These are phyloP conservation scores for Polia nebulosa DNA, from an alignment of 2,888 invertebrate genomes.

Conservation along the genomic window DNA sequence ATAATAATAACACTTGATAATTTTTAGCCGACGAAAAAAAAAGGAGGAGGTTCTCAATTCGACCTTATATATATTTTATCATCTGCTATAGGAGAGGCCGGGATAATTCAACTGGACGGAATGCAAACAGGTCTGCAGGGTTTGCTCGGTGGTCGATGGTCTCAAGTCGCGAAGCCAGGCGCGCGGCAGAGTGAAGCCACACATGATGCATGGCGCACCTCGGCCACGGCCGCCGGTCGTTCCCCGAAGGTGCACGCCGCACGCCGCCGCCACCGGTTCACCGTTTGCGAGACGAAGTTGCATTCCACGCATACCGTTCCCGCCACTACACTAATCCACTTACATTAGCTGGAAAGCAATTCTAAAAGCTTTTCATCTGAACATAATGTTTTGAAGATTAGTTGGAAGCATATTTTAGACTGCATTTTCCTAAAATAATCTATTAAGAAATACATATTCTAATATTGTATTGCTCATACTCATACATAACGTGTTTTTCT, in stretches of 20 bases:
- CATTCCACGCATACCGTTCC: slow-evolving; percentile 83
- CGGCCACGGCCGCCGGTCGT: slow-evolving; percentile 79
- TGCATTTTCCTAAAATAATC: slow-evolving; percentile 24
- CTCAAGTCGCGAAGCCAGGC: slow-evolving; percentile 9
- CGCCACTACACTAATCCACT: slow-evolving; percentile 65
- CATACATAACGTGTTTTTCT: slow-evolving; percentile 7
- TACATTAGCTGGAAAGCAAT: slow-evolving; percentile 52
- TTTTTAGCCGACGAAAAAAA: too few species aligned
- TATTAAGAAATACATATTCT: slow-evolving; percentile 25
- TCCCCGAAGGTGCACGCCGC: slow-evolving; percentile 75
- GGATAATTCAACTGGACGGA: slow-evolving; percentile 55
- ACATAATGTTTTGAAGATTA: slow-evolving; percentile 41
- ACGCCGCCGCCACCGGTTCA: slow-evolving; percentile 53
- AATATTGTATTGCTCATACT: neutral
- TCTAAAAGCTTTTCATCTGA: slow-evolving; percentile 48
- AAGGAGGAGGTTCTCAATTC: too few species aligned
- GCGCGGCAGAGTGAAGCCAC: slow-evolving; percentile 40
- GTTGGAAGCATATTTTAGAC: slow-evolving; percentile 33
- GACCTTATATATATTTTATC: slow-evolving; percentile 20
- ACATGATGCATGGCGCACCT: slow-evolving; percentile 55
- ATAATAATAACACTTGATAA: slow-evolving; percentile 5
- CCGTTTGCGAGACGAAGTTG: slow-evolving; percentile 76
- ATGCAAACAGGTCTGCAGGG: slow-evolving; percentile 53
- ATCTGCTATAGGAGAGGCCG: slow-evolving; percentile 1
- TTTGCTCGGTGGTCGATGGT: slow-evolving; percentile 11